Conservation (phyloP, 35 echinoderm and acorn worm species). For the Antedon bifida region DNA sequence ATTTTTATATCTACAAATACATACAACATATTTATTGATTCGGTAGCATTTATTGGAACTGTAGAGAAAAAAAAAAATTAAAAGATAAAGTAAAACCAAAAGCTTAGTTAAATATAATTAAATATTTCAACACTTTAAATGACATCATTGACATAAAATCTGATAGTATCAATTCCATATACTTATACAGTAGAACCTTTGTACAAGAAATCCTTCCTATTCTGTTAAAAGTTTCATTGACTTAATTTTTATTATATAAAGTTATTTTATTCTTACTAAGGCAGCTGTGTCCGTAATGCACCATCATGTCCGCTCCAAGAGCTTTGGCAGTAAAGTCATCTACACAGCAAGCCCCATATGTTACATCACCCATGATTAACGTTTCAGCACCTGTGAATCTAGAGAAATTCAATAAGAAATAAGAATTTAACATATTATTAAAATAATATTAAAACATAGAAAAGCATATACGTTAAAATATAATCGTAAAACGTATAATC, state of each 20-base stretch:
- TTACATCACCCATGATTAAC: constrained; percentile 95
- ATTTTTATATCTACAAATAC: constrained; percentile 97
- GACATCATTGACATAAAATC: too few species aligned
- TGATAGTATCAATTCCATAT: too few species aligned
- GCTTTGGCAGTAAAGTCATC: constrained; percentile 97
- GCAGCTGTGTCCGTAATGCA: constrained; percentile 96
- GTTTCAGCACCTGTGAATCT: constrained; percentile 97
- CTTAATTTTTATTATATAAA: too few species aligned
- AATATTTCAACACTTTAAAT: too few species aligned
- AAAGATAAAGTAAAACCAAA: background rate
- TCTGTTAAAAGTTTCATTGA: too few species aligned
- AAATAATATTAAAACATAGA: too few species aligned
- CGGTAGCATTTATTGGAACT: constrained; percentile 69
- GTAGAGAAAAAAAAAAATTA: background rate
- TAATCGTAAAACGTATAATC: too few species aligned
- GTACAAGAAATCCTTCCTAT: too few species aligned
- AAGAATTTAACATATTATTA: too few species aligned
- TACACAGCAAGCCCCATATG: constrained; percentile 90
- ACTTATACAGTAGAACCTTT: too few species aligned
- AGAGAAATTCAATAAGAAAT: background rate
- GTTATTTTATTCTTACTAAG: constrained; percentile 51
- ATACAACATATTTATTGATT: constrained; percentile 91
- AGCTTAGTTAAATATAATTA: too few species aligned
- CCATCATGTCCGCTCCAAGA: constrained; percentile 79
- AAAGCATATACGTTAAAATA: too few species aligned